Percentiles rank a stretch among this genome's conserved stretches.
Evolutionary conservation across 2,797 vertebrate species (phyloP).

Genomic region (Molossus molossus): DNA sequence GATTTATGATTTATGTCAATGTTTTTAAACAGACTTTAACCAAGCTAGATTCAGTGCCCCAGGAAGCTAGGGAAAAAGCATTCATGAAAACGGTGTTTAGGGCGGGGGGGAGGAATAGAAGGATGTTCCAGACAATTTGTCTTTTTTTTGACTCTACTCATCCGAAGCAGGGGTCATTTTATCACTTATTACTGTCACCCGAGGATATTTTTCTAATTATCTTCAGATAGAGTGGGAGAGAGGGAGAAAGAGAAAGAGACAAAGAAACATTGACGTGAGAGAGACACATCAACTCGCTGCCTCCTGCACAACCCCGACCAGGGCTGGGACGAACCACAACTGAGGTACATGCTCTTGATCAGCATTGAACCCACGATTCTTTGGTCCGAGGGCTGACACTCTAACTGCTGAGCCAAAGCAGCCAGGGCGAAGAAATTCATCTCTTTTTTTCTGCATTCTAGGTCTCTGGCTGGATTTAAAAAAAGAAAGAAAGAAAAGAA

Average conservation of each 20-base stretch:
- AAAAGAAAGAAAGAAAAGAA: neutral
- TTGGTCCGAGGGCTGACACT: too few relatives aligned
- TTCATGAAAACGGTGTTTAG: neutral
- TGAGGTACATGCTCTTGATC: too few relatives aligned
- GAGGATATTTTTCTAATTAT: too few relatives aligned
- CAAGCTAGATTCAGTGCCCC: neutral
- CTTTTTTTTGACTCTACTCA: neutral
- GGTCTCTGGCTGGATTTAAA: neutral
- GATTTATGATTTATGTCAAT: neutral
- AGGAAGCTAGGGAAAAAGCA: neutral
- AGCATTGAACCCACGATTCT: too few relatives aligned
- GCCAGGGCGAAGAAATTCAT: neutral
- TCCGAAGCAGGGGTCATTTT: neutral
- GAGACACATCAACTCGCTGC: too few relatives aligned
- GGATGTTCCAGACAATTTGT: neutral
- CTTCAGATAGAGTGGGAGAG: too few relatives aligned
- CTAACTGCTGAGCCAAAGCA: too few relatives aligned
- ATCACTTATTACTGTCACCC: neutral
- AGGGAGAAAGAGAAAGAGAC: too few relatives aligned
- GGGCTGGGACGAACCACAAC: too few relatives aligned
- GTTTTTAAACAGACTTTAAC: constrained; percentile 22
- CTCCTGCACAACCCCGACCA: too few relatives aligned
- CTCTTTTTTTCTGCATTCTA: neutral
- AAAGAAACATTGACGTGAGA: too few relatives aligned
- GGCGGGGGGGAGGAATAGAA: too few relatives aligned